Evolutionary conservation across 2,797 vertebrate species (phyloP), one percentile per base, ranked within the genome.

Genomic region (Syndactyla subalaris): DNA sequence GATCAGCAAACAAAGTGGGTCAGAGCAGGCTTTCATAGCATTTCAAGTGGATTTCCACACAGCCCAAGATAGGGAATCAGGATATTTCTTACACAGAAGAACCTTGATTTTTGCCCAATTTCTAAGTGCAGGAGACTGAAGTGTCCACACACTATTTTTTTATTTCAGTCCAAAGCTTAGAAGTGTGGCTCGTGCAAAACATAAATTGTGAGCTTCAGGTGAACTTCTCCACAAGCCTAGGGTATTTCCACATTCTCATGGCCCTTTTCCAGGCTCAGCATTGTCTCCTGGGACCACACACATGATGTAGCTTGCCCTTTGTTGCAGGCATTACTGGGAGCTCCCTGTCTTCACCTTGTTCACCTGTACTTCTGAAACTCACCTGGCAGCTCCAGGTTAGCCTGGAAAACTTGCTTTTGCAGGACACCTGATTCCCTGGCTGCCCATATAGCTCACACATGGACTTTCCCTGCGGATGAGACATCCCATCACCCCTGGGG

Each of bases 251-350:
- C 34, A 38, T 22, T 14, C 5, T 39, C 15, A 3, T 1, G 1
- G 16, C 26, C 51, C 17, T 71, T 86, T 89, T 29, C 73, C 63
- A 79, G 49, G 12, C 45, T 55, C 48, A 48, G 24, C 27, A 5
- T 13, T 61, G 38, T 61, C 34, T 36, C 34, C 19, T 0, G 2
- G 24, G 52, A 66, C 4, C 0, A 1, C 20, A n/a, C 0, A 0
- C 15, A 6, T n/a, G 29, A n/a, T 27, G 26, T 26, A 83, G 70
- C 26, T n/a, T 45, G 48, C 29, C n/a, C 27, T 62, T 36, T 5
- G 1, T 14, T 82, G 29, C 23, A 78, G 71, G 16, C 27, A 73
- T 14, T 0, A 0, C 22, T 66, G 38, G 30, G 36, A 92, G 11
- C 2, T 36, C 29, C n/a, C 11, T 46, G 17, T 63, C n/a, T 43